These are phyloP conservation scores for Drosophila koepferae DNA, from an alignment of 2,888 invertebrate species.

Conservation along the genomic window DNA sequence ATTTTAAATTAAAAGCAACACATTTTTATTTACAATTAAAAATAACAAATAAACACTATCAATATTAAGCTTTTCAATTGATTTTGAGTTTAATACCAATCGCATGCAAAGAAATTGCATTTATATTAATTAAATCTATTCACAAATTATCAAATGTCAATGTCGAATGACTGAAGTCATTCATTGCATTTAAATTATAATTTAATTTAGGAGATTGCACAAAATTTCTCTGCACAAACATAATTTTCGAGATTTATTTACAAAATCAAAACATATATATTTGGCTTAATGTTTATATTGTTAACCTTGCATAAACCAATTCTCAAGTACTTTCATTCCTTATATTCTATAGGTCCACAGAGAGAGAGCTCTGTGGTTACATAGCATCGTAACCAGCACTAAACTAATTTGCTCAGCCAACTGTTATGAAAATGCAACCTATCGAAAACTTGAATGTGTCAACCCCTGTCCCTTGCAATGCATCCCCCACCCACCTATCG, in stretches of 20 bases:
- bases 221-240: neutral
- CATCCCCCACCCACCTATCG: constrained; percentile 10
- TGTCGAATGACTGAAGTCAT: neutral
- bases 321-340: neutral
- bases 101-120: no score
- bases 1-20: no score
- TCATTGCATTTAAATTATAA: neutral
- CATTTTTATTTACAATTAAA: no score
- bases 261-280: neutral
- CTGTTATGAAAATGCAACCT: constrained; percentile 63
- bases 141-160: no score
- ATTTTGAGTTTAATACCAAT: no score
- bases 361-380: constrained; percentile 42
- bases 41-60: no score
- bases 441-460: constrained; percentile 31
- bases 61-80: no score
- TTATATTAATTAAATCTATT: no score
- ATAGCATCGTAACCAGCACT: constrained; percentile 21
- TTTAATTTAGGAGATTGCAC: neutral
- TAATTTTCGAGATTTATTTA: neutral
- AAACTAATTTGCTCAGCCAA: constrained; percentile 65
- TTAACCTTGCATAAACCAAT: constrained; percentile 4
- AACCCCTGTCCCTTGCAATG: constrained; percentile 4
- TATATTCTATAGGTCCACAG: constrained; percentile 10
- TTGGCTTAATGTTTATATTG: neutral